Percentiles rank a stretch among this genome's conserved stretches.
phyloP scores from a whole-genome alignment of 2,888 invertebrate genomes.

The Ganaspis brasiliensis region DNA sequence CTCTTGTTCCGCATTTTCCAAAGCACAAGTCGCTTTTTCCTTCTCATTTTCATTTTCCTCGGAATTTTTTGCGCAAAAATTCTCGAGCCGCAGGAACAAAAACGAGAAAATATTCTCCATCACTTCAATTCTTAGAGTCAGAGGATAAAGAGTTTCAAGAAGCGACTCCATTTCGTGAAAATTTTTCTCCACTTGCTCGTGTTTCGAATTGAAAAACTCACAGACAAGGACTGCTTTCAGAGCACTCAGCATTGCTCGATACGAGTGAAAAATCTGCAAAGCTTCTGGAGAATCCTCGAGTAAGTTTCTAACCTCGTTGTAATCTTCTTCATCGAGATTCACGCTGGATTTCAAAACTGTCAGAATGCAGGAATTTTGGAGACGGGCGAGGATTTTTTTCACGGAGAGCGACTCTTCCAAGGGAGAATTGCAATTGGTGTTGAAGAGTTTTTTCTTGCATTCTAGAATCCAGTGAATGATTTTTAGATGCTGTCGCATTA shows the following conservation, averaged over 20 bases:
- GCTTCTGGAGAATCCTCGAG: conserved; percentile 63
- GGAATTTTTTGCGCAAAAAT: conserved; percentile 81
- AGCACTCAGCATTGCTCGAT: conserved; percentile 68
- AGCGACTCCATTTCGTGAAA: conserved; percentile 66
- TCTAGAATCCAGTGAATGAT: conserved; percentile 69
- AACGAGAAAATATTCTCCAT: conserved; percentile 88
- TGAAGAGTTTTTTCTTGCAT: background rate
- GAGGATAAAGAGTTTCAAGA: conserved; percentile 65
- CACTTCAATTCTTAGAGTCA: conserved; percentile 81
- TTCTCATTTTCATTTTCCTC: conserved; percentile 82
- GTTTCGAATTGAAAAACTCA: conserved; percentile 61
- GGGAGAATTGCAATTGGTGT: background rate
- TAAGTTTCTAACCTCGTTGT: conserved; percentile 64
- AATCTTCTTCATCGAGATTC: conserved; percentile 70
- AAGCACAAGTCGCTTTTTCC: conserved; percentile 68
- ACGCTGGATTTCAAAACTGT: conserved; percentile 70
- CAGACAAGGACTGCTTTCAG: conserved; percentile 70
- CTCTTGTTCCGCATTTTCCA: conserved; percentile 75
- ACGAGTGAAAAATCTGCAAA: conserved; percentile 67
- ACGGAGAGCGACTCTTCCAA: conserved; percentile 61
- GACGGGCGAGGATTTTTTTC: conserved; percentile 66
- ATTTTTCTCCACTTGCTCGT: conserved; percentile 56
- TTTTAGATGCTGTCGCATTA: conserved; percentile 64
- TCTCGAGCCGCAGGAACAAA: conserved; percentile 85
- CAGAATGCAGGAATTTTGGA: conserved; percentile 68